Percentiles rank a stretch among this genome's conserved stretches.
These are phyloP conservation scores for Aurelia aurita DNA, from an alignment of 30 jellyfish, hydroid and myxozoan species.

Conservation along the genomic window DNA sequence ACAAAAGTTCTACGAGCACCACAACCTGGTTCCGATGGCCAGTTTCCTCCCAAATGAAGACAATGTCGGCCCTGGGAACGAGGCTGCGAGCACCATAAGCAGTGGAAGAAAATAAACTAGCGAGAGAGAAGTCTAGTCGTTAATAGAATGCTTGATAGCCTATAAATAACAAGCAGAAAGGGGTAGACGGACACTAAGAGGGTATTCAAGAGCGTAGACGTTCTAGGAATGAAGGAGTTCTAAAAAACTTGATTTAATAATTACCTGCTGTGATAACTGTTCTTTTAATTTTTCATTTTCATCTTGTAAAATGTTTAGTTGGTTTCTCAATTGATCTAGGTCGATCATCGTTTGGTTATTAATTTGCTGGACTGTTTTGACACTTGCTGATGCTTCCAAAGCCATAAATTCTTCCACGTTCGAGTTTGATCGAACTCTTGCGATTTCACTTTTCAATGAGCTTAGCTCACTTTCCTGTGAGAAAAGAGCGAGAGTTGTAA, in stretches of 20 bases:
- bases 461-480: conserved; percentile 63
- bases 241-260: neutral
- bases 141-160: too few relatives aligned
- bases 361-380: conserved; percentile 45
- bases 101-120: too few relatives aligned
- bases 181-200: too few relatives aligned
- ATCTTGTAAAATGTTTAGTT: conserved; percentile 36
- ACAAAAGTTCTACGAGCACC: too few relatives aligned
- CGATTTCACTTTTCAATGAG: conserved; percentile 26
- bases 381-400: conserved; percentile 69
- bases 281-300: conserved; percentile 54
- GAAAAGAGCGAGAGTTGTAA: neutral
- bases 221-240: too few relatives aligned
- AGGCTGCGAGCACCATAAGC: too few relatives aligned
- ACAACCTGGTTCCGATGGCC: too few relatives aligned
- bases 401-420: conserved; percentile 74
- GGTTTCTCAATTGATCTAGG: conserved; percentile 55
- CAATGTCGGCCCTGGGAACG: too few relatives aligned
- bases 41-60: too few relatives aligned
- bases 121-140: too few relatives aligned
- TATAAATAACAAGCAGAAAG: too few relatives aligned
- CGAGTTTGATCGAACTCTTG: conserved; percentile 36
- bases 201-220: too few relatives aligned
- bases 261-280: conserved; percentile 19
- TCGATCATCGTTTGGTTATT: conserved; percentile 79